Evolutionary conservation across 2,888 invertebrate genomes (phyloP).

Genomic region (Willowsia nigromaculata): DNA sequence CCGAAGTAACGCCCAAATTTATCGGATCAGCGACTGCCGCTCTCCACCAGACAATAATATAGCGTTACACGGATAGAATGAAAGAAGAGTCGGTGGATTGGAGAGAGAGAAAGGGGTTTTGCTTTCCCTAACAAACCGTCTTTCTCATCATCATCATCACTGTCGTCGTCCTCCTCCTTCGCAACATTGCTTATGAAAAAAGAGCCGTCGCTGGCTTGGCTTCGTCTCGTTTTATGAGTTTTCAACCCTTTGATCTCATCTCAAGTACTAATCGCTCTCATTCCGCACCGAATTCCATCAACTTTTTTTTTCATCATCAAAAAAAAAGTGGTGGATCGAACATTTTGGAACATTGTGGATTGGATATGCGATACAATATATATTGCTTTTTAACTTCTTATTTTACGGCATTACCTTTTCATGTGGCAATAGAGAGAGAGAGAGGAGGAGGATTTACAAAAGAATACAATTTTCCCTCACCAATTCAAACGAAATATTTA

Average conservation of each 20-base stretch:
- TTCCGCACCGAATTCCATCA: conserved; percentile 69
- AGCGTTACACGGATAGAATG: background rate
- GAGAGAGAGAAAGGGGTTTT: background rate
- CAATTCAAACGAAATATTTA: no score
- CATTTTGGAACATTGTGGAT: background rate
- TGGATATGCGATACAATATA: background rate
- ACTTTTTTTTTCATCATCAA: background rate
- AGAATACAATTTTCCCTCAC: no score
- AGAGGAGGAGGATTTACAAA: no score
- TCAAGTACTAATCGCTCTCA: conserved; percentile 77
- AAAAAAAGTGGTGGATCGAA: background rate
- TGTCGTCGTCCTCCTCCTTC: background rate
- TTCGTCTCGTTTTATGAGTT: conserved; percentile 76
- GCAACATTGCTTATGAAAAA: conserved; percentile 46
- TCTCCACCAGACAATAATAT: background rate
- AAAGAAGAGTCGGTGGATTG: background rate
- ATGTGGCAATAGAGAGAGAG: no score
- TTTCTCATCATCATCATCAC: conserved; percentile 31
- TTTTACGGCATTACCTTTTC: no score
- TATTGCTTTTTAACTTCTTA: no score
- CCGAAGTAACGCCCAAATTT: conserved; percentile 78
- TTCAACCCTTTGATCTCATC: conserved; percentile 78
- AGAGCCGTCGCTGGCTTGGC: conserved; percentile 69
- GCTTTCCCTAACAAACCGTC: background rate
- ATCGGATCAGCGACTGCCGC: conserved; percentile 75